Conservation (phyloP, 2,113 vertebrate genomes). For the Entosphenus tridentatus region DNA sequence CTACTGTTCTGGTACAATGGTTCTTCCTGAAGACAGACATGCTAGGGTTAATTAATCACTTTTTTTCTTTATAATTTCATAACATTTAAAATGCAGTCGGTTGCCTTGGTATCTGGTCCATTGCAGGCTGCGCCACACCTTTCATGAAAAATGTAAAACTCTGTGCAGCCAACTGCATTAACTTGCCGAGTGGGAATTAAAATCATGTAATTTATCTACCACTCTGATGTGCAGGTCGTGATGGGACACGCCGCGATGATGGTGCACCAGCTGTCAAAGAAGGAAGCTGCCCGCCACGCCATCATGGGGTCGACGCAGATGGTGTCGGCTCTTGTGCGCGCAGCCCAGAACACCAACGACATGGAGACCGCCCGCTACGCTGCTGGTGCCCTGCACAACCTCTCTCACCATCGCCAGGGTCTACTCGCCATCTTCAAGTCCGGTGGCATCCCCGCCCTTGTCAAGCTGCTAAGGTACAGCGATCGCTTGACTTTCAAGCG, state of each 20-base stretch:
- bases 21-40: too few species aligned
- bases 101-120: too few species aligned
- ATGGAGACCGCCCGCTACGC: constrained; percentile 92
- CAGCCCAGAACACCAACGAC: constrained; percentile 94
- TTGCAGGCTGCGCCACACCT: too few species aligned
- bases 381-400: constrained; percentile 83
- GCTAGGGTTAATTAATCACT: too few species aligned
- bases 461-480: constrained; percentile 88
- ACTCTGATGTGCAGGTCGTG: constrained; percentile 39
- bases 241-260: constrained; percentile 97
- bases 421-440: constrained; percentile 95
- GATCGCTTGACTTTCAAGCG: too few species aligned
- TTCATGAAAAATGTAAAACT: too few species aligned
- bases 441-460: constrained; percentile 83
- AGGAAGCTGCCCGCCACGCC: constrained; percentile 89
- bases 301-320: constrained; percentile 98
- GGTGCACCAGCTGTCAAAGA: constrained; percentile 98
- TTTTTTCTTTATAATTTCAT: too few species aligned
- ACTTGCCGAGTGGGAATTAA: too few species aligned
- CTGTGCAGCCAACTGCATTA: too few species aligned
- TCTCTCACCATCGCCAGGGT: constrained; percentile 95
- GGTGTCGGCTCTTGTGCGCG: constrained; percentile 94
- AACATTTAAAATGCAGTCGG: too few species aligned
- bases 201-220: constrained; percentile 5
- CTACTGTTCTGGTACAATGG: too few species aligned